Evolutionary conservation across 2,888 invertebrate genomes (phyloP), one percentile per base, ranked within the genome.

Genomic region (Plagiodera versicolora): DNA sequence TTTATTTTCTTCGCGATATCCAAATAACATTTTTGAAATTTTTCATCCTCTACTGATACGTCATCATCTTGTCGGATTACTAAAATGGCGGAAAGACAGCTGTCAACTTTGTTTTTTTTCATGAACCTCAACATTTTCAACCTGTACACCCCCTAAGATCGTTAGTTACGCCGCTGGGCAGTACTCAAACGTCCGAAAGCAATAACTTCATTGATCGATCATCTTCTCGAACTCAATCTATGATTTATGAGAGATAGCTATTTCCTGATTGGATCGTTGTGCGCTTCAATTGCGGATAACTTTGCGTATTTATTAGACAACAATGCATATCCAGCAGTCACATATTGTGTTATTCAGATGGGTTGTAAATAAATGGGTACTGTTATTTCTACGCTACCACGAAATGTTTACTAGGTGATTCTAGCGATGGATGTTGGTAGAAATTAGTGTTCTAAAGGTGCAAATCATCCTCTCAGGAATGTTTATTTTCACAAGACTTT

Each of bases 321-420:
- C 39, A 39, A 39, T 39, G 39, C 39, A 39, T n/a, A n/a, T 14
- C 14, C 39, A 39, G 39, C 39, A 39, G 39, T 39, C 14, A 39
- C 39, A 39, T 39, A n/a, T n/a, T n/a, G 39, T 39, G 39, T 39
- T 39, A 39, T 39, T 39, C 39, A 39, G 39, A 39, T 39, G n/a
- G 14, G 39, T 39, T 39, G 11, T 39, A 39, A 39, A 39, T 39
- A 39, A 39, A 14, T 39, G 11, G 14, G n/a, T 39, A 39, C 39
- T 39, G 39, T 39, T 39, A 39, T 39, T 39, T 39, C 39, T n/a
- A 4, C 14, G 14, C 39, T 39, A 39, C 39, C 39, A 39, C 8
- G 39, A 39, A 39, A 3, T 3, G 39, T 14, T 14, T 39, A 39
- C 39, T 39, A 11, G 39, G 39, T 14, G 39, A 4, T 39, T 14